Percentiles rank a stretch among this genome's conserved stretches.
phyloP scores from a whole-genome alignment of 1,140 invertebrate species.

The Trinorchestia longiramus region DNA sequence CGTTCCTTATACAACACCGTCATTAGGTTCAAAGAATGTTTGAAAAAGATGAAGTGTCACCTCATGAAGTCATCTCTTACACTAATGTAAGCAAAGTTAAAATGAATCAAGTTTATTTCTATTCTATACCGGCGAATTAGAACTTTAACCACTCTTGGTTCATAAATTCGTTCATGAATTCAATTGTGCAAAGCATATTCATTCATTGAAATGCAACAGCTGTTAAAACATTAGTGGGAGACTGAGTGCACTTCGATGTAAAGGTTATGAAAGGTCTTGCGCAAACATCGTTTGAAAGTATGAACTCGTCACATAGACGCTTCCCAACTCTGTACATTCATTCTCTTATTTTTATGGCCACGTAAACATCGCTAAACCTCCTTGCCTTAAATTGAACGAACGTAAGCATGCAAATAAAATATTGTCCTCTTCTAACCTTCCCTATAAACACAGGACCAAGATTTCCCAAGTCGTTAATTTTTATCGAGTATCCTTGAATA shows the following conservation, averaged over 20 bases:
- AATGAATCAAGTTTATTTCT: background rate
- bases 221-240: background rate
- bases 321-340: background rate
- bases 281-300: background rate
- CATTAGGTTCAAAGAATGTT: background rate
- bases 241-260: background rate
- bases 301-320: background rate
- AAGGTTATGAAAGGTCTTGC: background rate
- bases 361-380: background rate
- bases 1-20: background rate
- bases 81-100: background rate
- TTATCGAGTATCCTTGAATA: constrained; percentile 43
- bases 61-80: background rate
- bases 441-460: constrained; percentile 40
- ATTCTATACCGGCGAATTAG: background rate
- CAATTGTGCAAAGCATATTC: background rate
- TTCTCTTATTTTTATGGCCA: background rate
- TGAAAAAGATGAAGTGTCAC: background rate
- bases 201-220: background rate
- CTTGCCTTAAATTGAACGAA: background rate
- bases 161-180: background rate
- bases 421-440: constrained; percentile 28
- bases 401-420: background rate
- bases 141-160: background rate
- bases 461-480: constrained; percentile 54